Base-by-base conservation (phyloP, 2,888 invertebrate genomes). In the Anagyrus pseudococci region DNA sequence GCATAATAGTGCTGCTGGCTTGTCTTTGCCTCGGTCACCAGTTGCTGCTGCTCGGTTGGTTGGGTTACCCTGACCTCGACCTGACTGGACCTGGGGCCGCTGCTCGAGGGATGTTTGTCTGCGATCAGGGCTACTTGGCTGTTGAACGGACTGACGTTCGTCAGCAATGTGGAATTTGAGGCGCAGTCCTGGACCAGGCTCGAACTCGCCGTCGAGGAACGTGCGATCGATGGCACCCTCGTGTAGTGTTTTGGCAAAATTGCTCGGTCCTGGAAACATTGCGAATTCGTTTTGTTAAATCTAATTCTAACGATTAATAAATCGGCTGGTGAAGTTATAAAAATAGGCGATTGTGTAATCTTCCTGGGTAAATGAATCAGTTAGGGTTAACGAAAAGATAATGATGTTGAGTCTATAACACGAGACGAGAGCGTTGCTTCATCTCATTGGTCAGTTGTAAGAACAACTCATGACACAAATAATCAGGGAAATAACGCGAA, bases 131-230 rank as follows among this genome's bases (percentile, higher is more conserved):
- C 71, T 10, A 75, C 74, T 23, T 81, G 80, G 62, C 80, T 81
- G 74, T 77, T 79, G 75, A 80, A 81, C 6, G 79, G 77, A 43
- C 80, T 80, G 22, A 73, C 73, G 67, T 75, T 80, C 29, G 79
- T 79, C 54, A 72, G 70, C 44, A 81, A 74, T 33, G 80, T 80
- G 3, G 76, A 62, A 50, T 75, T 80, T 23, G 80, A 81, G 26
- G 80, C 74, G 61, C 80, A 80, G 55, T 81, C 81, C 60, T 75
- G 71, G 41, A 67, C 74, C 59, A 78, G 37, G 61, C 74, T 54
- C 76, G 76, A 56, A 67, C 72, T 61, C 71, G 68, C 62, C 69
- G 71, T 48, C 61, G 74, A 67, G 22, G 74, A 63, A 53, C 73
- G 69, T 3, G 60, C 70, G 61, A 73, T 70, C 64, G 77, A 69